phyloP scores from a whole-genome alignment of 2,113 vertebrate species.

The Hippocampus guttulatus region DNA sequence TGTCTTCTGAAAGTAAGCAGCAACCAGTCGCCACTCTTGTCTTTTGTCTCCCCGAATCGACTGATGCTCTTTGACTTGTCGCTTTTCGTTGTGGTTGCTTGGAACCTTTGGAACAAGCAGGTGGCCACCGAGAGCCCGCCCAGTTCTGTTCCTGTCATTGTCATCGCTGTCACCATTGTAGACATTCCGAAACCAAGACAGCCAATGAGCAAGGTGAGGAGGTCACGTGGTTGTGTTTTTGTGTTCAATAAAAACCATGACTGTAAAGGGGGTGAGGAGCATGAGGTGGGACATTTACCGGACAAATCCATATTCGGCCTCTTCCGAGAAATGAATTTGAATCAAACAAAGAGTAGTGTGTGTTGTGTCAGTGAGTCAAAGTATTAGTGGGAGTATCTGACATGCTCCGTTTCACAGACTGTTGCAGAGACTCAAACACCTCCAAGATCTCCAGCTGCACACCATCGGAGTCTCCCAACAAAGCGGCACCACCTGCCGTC shows the following conservation, averaged over 20 bases:
- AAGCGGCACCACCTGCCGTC: slow-evolving; percentile 39
- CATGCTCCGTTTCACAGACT: slow-evolving; percentile 32
- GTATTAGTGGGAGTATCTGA: background rate
- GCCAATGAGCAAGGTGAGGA: slow-evolving; percentile 59
- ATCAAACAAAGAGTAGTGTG: too few relatives aligned
- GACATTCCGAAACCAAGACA: background rate
- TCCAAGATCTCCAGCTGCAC: slow-evolving; percentile 10
- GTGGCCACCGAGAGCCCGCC: slow-evolving; percentile 10
- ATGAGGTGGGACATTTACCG: too few relatives aligned
- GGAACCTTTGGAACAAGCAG: slow-evolving; percentile 12
- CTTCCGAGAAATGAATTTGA: too few relatives aligned
- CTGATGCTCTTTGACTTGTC: background rate
- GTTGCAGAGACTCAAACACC: slow-evolving; percentile 7
- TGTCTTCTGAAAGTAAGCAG: slow-evolving; percentile 40
- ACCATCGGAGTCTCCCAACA: slow-evolving; percentile 14
- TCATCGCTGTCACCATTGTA: slow-evolving; percentile 57
- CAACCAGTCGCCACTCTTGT: background rate
- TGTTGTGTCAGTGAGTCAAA: too few relatives aligned
- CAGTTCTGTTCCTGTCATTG: slow-evolving; percentile 14
- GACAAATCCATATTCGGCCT: too few relatives aligned
- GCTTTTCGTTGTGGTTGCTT: background rate
- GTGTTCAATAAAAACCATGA: background rate
- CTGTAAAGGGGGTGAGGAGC: background rate
- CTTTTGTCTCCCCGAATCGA: background rate
- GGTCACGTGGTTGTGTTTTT: background rate